phyloP scores from a whole-genome alignment of 2,113 vertebrate genomes.

The Ahaetulla prasina region DNA sequence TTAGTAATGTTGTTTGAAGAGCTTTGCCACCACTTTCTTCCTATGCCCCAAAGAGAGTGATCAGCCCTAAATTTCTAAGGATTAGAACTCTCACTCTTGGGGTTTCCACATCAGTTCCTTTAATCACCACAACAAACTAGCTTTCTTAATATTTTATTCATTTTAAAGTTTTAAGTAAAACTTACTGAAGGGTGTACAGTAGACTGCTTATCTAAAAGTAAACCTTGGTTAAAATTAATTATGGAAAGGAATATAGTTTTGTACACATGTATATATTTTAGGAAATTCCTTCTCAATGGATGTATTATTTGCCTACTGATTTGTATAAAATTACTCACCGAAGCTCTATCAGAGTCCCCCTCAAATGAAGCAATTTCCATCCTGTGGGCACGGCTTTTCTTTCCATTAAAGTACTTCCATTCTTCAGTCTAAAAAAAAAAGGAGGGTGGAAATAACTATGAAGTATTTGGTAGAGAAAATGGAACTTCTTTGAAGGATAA shows the following conservation, averaged over 20 bases:
- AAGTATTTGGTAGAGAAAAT: background rate
- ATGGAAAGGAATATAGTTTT: background rate
- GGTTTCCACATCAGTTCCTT: background rate
- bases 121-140: background rate
- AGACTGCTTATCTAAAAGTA: background rate
- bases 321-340: slow-evolving; percentile 64
- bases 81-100: background rate
- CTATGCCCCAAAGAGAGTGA: too few species aligned
- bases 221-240: background rate
- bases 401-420: slow-evolving; percentile 62
- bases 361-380: slow-evolving; percentile 68
- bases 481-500: background rate
- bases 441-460: background rate
- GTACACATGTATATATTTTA: background rate
- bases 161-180: background rate
- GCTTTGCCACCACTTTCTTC: background rate
- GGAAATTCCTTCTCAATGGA: background rate
- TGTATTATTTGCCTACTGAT: background rate
- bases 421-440: slow-evolving; percentile 44
- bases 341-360: slow-evolving; percentile 68
- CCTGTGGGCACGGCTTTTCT: slow-evolving; percentile 45
- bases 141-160: background rate
- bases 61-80: background rate
- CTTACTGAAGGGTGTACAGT: background rate
- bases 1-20: too few species aligned